Percentiles rank a stretch among this genome's conserved stretches.
Evolutionary conservation across 2,113 vertebrate genomes (phyloP).

Genomic region (Calypte anna): DNA sequence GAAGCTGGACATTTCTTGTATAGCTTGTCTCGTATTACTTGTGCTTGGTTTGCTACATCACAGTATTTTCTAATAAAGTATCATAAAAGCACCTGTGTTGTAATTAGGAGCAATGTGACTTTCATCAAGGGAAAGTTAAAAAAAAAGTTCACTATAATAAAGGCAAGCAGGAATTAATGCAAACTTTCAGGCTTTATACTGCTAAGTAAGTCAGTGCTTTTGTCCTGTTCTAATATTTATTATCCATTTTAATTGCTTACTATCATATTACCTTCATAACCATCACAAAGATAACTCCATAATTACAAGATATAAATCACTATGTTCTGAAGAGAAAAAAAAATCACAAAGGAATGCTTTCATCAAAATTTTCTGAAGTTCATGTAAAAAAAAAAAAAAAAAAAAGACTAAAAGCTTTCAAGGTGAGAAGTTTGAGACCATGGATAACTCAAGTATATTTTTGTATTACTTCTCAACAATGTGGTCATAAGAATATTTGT

Average conservation of each 20-base stretch:
- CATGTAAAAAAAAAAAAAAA: conserved; percentile 29
- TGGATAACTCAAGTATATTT: background rate
- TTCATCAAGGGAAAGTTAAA: background rate
- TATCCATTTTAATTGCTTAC: conserved; percentile 50
- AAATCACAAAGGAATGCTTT: conserved; percentile 2
- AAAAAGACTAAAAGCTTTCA: background rate
- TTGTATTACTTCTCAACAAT: background rate
- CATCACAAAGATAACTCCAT: conserved; percentile 43
- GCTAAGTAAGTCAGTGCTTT: conserved; percentile 2
- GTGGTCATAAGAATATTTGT: background rate
- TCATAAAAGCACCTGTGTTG: conserved; percentile 21
- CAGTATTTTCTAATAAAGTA: background rate
- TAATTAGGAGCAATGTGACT: conserved; percentile 14
- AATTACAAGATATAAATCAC: conserved; percentile 35
- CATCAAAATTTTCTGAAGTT: conserved; percentile 9
- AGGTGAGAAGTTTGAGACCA: background rate
- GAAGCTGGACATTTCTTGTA: background rate
- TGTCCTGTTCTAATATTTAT: background rate
- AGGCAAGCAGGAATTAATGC: conserved; percentile 17
- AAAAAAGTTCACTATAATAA: background rate
- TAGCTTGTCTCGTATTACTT: background rate
- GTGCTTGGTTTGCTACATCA: background rate
- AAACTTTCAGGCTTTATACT: conserved; percentile 17
- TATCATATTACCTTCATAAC: conserved; percentile 45
- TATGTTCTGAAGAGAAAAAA: background rate